Percentiles rank a stretch among this genome's conserved stretches.
Evolutionary conservation across 2,888 invertebrate species (phyloP).

Genomic region (Adela reaumurella): DNA sequence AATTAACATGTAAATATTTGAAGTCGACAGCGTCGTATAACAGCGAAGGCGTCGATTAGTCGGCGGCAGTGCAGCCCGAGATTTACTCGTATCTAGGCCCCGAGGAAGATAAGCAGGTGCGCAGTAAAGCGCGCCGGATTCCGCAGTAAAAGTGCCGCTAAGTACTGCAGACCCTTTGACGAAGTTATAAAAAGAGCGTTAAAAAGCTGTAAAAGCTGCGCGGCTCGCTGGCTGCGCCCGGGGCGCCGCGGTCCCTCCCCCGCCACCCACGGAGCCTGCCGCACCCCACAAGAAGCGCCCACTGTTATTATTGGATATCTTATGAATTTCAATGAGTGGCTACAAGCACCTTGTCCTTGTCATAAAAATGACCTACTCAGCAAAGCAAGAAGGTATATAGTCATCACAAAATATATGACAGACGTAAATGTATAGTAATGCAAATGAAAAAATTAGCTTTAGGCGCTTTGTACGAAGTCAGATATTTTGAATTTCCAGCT

Average conservation of each 20-base stretch:
- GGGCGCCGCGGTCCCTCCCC: not conserved
- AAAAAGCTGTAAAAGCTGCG: slow-evolving; percentile 56
- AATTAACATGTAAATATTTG: slow-evolving; percentile 57
- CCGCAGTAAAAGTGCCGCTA: slow-evolving; percentile 19
- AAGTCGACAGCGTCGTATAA: slow-evolving; percentile 16
- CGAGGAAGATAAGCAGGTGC: slow-evolving; percentile 43
- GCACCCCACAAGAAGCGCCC: no score
- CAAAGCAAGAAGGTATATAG: no score
- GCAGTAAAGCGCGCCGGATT: slow-evolving; percentile 41
- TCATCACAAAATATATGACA: no score
- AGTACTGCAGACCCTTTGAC: slow-evolving; percentile 44
- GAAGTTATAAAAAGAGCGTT: slow-evolving; percentile 54
- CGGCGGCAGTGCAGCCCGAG: slow-evolving; percentile 17
- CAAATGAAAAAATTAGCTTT: no score
- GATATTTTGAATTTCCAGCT: no score
- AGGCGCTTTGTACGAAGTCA: no score
- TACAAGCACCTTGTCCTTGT: no score
- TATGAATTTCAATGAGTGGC: slow-evolving; percentile 57
- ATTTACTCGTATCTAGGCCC: slow-evolving; percentile 48
- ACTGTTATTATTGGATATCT: slow-evolving; percentile 34
- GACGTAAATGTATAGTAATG: no score
- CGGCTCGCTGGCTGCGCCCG: slow-evolving; percentile 10
- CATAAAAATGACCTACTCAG: no score
- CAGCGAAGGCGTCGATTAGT: not conserved
- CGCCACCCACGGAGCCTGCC: no score